Evolutionary conservation across 2,888 invertebrate species (phyloP).

Genomic region (Abscondita cerata): DNA sequence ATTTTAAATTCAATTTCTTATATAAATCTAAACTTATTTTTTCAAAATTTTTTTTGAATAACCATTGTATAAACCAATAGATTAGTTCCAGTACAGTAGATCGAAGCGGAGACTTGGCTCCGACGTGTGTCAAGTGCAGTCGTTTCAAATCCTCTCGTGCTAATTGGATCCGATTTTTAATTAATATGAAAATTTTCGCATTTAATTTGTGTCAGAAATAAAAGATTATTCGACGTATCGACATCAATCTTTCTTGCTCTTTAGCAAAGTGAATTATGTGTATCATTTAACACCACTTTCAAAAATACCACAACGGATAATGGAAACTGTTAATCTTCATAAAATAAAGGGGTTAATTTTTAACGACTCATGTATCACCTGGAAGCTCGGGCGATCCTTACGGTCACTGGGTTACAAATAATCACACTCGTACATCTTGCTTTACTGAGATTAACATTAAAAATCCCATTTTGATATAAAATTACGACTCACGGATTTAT

Average conservation of each 20-base stretch:
- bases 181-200: slow-evolving; percentile 59
- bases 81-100: slow-evolving; percentile 45
- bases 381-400: slow-evolving; percentile 50
- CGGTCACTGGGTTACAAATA: slow-evolving; percentile 53
- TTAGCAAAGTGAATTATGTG: slow-evolving; percentile 12
- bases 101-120: slow-evolving; percentile 46
- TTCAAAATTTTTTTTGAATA: not conserved
- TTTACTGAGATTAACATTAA: slow-evolving; percentile 53
- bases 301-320: slow-evolving; percentile 13
- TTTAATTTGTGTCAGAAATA: slow-evolving; percentile 47
- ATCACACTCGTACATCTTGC: slow-evolving; percentile 56
- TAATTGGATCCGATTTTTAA: slow-evolving; percentile 61
- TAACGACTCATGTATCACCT: slow-evolving; percentile 51
- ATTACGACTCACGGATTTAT: slow-evolving; percentile 14
- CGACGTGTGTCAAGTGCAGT: slow-evolving; percentile 60
- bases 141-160: slow-evolving; percentile 54
- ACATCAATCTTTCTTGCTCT: slow-evolving; percentile 28
- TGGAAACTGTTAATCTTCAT: slow-evolving; percentile 28
- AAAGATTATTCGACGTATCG: slow-evolving; percentile 41
- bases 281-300: slow-evolving; percentile 3
- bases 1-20: not conserved
- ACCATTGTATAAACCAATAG: slow-evolving; percentile 39
- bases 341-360: slow-evolving; percentile 47
- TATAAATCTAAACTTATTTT: no score
- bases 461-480: slow-evolving; percentile 37